Conservation (phyloP, 2,888 invertebrate species). For the Axea sp. region DNA sequence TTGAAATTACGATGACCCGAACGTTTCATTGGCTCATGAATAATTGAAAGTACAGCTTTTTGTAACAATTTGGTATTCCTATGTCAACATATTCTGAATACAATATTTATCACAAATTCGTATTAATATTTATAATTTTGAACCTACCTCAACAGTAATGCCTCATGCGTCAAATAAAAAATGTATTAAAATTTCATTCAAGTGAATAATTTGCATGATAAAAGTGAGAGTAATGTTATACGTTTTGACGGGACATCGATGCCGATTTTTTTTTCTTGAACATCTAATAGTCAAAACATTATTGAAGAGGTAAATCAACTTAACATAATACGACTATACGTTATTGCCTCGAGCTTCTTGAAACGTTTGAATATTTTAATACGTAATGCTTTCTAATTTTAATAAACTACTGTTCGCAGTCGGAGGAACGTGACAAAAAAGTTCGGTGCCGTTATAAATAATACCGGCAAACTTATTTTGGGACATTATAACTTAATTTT, state of each 20-base stretch:
- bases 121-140: conserved; percentile 57
- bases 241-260: conserved; percentile 31
- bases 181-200: conserved; percentile 55
- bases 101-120: conserved; percentile 48
- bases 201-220: conserved; percentile 53
- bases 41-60: conserved; percentile 32
- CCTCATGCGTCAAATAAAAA: conserved; percentile 28
- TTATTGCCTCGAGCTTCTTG: conserved; percentile 48
- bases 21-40: conserved; percentile 35
- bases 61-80: conserved; percentile 26
- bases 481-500: conserved; percentile 55
- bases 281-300: conserved; percentile 51
- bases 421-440: conserved; percentile 20
- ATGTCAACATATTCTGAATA: conserved; percentile 23
- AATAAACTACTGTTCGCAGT: conserved; percentile 54
- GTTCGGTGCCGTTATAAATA: conserved; percentile 40
- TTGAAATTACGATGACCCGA: conserved; percentile 20
- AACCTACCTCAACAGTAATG: conserved; percentile 53
- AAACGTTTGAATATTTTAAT: conserved; percentile 61
- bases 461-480: conserved; percentile 36
- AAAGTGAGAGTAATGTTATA: conserved; percentile 57
- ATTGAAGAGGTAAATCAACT: conserved; percentile 47
- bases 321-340: conserved; percentile 50
- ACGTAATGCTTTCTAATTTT: conserved; percentile 59
- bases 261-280: conserved; percentile 4